A percentile compares a stretch with the other conserved stretches of the same genome.
phyloP scores from a whole-genome alignment of 1,140 invertebrate genomes.

The Adoxophyes honmai region DNA sequence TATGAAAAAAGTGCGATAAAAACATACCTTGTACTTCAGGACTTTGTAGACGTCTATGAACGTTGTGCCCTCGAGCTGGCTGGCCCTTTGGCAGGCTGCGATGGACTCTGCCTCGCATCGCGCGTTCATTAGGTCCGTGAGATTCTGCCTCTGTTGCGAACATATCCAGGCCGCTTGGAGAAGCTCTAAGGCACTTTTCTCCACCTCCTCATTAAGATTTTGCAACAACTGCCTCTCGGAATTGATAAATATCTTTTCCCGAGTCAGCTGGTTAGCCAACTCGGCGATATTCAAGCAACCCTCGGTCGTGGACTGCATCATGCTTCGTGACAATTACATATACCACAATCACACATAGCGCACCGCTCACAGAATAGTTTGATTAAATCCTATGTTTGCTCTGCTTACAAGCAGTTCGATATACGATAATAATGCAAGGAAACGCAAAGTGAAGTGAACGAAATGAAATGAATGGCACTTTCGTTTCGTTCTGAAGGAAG shows the following conservation, averaged over 20 bases:
- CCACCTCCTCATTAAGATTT: constrained; percentile 70
- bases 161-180: constrained; percentile 91
- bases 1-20: constrained; percentile 18
- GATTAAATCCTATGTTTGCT: neutral
- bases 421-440: constrained; percentile 3
- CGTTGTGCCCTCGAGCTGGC: constrained; percentile 85
- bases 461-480: constrained; percentile 11
- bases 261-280: constrained; percentile 63
- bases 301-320: constrained; percentile 71
- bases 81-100: constrained; percentile 86
- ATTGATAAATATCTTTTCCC: constrained; percentile 73
- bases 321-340: constrained; percentile 35
- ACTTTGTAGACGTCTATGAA: constrained; percentile 94
- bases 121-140: constrained; percentile 88
- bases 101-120: constrained; percentile 85
- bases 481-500: constrained; percentile 10
- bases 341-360: constrained; percentile 43
- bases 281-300: constrained; percentile 71
- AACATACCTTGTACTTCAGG: constrained; percentile 84
- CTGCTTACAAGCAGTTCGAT: constrained; percentile 12
- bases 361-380: constrained; percentile 16
- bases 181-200: constrained; percentile 62
- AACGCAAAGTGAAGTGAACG: neutral
- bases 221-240: constrained; percentile 70
- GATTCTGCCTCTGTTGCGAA: constrained; percentile 90